These are phyloP conservation scores for Formica aserva DNA, from an alignment of 2,888 invertebrate species.

Conservation along the genomic window DNA sequence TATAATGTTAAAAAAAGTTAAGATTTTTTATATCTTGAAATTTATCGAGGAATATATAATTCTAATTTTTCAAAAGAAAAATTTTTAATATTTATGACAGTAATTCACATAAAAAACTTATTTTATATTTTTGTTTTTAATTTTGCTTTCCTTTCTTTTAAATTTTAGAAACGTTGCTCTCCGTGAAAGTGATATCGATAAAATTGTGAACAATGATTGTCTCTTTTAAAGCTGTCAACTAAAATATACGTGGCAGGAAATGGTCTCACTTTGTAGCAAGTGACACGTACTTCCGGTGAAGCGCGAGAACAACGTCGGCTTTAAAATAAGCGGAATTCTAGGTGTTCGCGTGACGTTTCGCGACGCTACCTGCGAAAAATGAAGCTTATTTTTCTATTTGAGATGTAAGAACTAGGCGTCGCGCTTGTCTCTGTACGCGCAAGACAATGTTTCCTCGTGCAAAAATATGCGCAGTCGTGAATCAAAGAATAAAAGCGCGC, in stretches of 20 bases:
- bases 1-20: neutral
- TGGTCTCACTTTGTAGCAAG: conserved; percentile 73
- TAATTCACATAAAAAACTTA: neutral
- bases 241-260: conserved; percentile 69
- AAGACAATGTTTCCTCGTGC: conserved; percentile 9
- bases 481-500: conserved; percentile 43
- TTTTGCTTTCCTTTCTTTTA: neutral
- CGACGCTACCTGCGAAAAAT: conserved; percentile 45
- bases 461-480: conserved; percentile 44
- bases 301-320: conserved; percentile 58
- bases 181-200: neutral
- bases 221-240: conserved; percentile 31
- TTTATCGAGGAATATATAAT: neutral
- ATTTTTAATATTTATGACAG: neutral
- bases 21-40: neutral
- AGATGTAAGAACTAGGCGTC: conserved; percentile 39
- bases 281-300: conserved; percentile 73
- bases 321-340: conserved; percentile 60
- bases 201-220: conserved; percentile 16
- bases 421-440: conserved; percentile 19
- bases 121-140: neutral
- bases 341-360: conserved; percentile 36
- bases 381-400: conserved; percentile 48
- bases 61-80: neutral
- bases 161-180: neutral